phyloP scores from a whole-genome alignment of 2,888 invertebrate species.

The Pachydiplax longipennis region DNA sequence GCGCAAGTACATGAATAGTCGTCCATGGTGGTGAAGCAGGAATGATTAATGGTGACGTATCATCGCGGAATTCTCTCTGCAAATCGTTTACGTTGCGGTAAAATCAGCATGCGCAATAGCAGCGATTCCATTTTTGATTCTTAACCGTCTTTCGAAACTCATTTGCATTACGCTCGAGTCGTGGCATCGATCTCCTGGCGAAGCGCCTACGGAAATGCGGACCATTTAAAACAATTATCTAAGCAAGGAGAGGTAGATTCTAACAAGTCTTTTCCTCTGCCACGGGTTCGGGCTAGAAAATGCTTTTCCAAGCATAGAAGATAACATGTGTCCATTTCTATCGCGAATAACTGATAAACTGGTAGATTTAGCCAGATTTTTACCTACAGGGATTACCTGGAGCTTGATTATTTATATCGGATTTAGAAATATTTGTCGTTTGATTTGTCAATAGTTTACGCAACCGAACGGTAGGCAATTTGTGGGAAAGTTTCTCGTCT shows the following conservation, averaged over 20 bases:
- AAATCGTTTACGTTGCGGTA: background rate
- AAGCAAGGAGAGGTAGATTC: background rate
- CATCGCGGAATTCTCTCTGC: background rate
- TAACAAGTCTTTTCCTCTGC: background rate
- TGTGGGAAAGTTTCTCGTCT: background rate
- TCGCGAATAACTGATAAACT: no score
- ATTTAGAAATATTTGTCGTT: no score
- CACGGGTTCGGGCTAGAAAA: no score
- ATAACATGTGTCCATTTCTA: no score
- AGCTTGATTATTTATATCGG: no score
- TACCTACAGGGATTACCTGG: no score
- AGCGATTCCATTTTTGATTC: background rate
- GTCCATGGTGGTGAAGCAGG: background rate
- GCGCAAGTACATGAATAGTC: no score
- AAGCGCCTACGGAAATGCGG: background rate
- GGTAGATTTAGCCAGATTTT: no score
- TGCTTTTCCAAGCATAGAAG: no score
- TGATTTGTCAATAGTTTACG: background rate
- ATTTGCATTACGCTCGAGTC: background rate
- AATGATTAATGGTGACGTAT: background rate
- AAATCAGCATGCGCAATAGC: background rate
- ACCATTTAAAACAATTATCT: background rate
- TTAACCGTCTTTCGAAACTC: background rate
- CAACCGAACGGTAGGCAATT: no score
- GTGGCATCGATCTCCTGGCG: background rate